Conservation (phyloP, 2,113 vertebrate species). For the Raja brachyura region DNA sequence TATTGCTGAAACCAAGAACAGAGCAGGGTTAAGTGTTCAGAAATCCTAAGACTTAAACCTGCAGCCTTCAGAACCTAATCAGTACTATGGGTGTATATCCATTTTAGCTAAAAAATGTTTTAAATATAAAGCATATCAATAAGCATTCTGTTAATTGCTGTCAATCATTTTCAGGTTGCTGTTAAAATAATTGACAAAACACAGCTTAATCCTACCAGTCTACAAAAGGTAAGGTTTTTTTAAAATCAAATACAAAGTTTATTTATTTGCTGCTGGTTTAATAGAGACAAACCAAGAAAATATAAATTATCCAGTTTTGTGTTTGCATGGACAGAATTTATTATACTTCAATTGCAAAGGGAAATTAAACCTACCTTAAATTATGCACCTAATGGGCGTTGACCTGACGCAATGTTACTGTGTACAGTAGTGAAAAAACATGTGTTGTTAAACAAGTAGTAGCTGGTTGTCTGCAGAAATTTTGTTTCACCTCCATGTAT, state of each 20-base stretch:
- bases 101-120: background rate
- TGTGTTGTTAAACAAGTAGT: background rate
- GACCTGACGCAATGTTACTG: background rate
- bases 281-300: slow-evolving; percentile 8
- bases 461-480: background rate
- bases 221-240: slow-evolving; percentile 82
- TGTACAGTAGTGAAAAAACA: background rate
- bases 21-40: background rate
- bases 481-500: background rate
- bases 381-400: background rate
- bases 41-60: too few relatives aligned
- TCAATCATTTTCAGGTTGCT: slow-evolving; percentile 68
- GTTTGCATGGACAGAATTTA: background rate
- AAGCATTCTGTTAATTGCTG: background rate
- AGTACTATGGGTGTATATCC: background rate
- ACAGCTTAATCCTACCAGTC: slow-evolving; percentile 91
- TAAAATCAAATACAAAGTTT: background rate
- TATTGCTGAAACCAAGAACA: background rate
- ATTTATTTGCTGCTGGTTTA: background rate
- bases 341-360: background rate
- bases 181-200: slow-evolving; percentile 99
- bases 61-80: background rate
- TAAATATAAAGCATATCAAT: background rate
- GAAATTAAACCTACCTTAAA: background rate
- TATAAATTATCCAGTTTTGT: too few relatives aligned